These are phyloP conservation scores for Laticauda laticaudata DNA, from an alignment of 2,113 vertebrate genomes.

Conservation along the genomic window DNA sequence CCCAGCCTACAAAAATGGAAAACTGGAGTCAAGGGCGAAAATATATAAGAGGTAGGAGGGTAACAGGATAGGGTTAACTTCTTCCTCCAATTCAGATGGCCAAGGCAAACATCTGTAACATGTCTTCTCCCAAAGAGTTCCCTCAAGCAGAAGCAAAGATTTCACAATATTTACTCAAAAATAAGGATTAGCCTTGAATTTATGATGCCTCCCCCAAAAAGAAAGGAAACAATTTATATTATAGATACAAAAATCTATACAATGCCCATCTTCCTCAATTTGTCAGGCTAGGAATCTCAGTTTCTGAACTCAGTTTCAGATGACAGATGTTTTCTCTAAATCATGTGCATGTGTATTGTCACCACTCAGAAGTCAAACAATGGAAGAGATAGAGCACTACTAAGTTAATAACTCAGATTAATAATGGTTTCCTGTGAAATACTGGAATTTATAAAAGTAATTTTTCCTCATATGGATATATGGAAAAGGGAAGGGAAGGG, in stretches of 20 bases:
- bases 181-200: background rate
- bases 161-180: background rate
- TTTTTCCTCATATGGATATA: background rate
- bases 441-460: background rate
- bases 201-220: background rate
- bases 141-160: background rate
- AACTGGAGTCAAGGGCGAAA: background rate
- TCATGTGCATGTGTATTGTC: background rate
- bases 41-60: background rate
- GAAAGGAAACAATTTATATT: background rate
- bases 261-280: background rate
- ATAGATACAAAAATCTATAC: background rate
- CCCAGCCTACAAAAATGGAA: slow-evolving; percentile 50
- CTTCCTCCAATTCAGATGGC: background rate
- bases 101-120: background rate
- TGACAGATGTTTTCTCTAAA: background rate
- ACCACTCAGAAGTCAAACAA: background rate
- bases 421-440: background rate
- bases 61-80: background rate
- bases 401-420: background rate
- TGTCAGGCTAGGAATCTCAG: background rate
- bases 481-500: background rate
- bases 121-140: background rate
- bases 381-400: background rate
- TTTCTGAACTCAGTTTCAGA: background rate